Evolutionary conservation across 1,140 invertebrate genomes (phyloP), one percentile per base, ranked within the genome.

Genomic region (Panagrolaimus sp.): DNA sequence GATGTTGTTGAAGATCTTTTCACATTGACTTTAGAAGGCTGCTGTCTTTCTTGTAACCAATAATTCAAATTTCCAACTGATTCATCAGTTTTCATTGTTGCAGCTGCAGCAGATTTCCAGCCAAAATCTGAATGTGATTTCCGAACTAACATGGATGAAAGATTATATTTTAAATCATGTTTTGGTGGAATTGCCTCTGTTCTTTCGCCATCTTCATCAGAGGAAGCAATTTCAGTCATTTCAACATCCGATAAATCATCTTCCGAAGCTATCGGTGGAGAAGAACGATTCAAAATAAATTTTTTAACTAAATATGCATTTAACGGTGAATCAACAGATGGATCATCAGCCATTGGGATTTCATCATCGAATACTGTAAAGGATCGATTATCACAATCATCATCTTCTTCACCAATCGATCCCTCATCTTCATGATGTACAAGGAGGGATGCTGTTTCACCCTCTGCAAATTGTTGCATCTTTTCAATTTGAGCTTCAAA

Each of bases 221-320:
- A n/a, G n/a, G 31, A 38, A 4, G 2, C 31, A 38, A 38, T 38
- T 16, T 57, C 51, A 4, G 51, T 25, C 51, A 57, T 57, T 57
- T 57, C 51, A 11, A 57, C 51, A 57, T 57, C 51, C 9, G 51
- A 57, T 23, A 74, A 67, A 44, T 74, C 73, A 63, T 69, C 71
- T 53, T 70, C 27, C 5, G 65, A 67, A 1, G 51, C 63, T 0
- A 68, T 53, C 38, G 69, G 66, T 11, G 63, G 63, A 0, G 65
- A 67, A 27, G 62, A 20, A 11, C 67, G 67, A 11, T 51, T 16
- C 4, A 69, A 16, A n/a, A 64, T 31, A 8, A 46, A 46, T 44
- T 64, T 64, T 42, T 43, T 43, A 14, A 64, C 63, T 44, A 57
- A 20, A 57, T 42, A 44, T 0, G 67, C 67, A 13, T n/a, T 53